Conservation (phyloP, 2,797 vertebrate genomes). For the Eulemur albifrons region DNA sequence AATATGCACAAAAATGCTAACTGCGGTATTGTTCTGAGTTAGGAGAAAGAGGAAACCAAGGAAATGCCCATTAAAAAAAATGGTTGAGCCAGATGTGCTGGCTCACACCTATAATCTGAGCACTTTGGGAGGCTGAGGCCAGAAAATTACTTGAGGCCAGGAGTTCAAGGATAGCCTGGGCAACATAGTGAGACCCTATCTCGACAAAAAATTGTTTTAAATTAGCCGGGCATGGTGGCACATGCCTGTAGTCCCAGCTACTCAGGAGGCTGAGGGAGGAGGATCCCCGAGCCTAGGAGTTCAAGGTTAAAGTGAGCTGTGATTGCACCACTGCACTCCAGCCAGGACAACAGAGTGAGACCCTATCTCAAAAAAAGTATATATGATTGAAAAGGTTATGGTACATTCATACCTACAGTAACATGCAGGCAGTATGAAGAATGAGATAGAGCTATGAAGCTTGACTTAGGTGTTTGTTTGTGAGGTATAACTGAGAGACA, state of each 20-base stretch:
- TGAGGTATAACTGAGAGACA: background rate
- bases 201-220: background rate
- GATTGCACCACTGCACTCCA: background rate
- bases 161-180: background rate
- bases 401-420: background rate
- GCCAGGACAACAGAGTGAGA: background rate
- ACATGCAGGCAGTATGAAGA: background rate
- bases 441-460: background rate
- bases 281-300: background rate
- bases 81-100: background rate
- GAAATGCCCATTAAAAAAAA: background rate
- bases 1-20: background rate
- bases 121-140: background rate
- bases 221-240: background rate
- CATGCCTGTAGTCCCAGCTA: background rate
- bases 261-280: background rate
- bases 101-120: background rate
- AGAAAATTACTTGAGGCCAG: background rate
- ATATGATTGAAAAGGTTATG: background rate
- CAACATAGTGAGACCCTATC: background rate
- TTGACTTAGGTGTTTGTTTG: background rate
- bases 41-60: background rate
- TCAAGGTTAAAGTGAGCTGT: background rate
- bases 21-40: background rate
- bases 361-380: background rate